These are phyloP conservation scores for Andrena hattorfiana DNA, from an alignment of 2,888 invertebrate genomes.

Conservation along the genomic window DNA sequence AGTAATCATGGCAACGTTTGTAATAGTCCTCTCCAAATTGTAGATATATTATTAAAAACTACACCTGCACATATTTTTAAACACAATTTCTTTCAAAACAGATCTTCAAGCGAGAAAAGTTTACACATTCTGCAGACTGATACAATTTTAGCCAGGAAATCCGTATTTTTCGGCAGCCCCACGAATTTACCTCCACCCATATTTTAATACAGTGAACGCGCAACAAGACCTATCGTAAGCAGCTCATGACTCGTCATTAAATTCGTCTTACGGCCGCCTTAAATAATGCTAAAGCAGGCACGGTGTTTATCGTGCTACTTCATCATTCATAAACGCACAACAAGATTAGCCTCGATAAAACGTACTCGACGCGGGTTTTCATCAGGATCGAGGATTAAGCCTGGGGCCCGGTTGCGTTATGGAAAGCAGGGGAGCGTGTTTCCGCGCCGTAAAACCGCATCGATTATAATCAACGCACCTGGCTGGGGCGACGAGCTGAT, in stretches of 20 bases:
- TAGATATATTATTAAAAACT: too few relatives aligned
- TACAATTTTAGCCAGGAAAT: too few relatives aligned
- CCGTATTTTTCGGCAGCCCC: too few relatives aligned
- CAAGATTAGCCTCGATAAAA: slow-evolving; percentile 59
- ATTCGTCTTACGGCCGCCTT: slow-evolving; percentile 54
- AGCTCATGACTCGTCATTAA: slow-evolving; percentile 45
- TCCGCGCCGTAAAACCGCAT: slow-evolving; percentile 39
- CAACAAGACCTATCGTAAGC: slow-evolving; percentile 33
- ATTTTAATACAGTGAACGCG: neutral
- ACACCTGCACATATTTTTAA: too few relatives aligned
- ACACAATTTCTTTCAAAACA: too few relatives aligned
- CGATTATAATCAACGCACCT: slow-evolving; percentile 34
- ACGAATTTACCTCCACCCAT: neutral
- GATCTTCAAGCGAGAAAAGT: too few relatives aligned
- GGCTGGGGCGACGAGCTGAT: slow-evolving; percentile 17
- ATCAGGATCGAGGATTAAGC: slow-evolving; percentile 51
- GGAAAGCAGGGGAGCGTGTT: slow-evolving; percentile 32
- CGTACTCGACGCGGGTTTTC: slow-evolving; percentile 50
- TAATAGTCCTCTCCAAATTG: too few relatives aligned
- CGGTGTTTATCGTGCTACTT: slow-evolving; percentile 28
- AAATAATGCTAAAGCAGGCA: slow-evolving; percentile 37
- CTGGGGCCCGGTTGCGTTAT: neutral
- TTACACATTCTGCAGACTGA: too few relatives aligned
- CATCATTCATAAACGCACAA: slow-evolving; percentile 61
- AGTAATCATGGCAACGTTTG: too few relatives aligned